Percentiles rank a stretch among this genome's conserved stretches.
Conservation (phyloP, 2,113 vertebrate genomes). For the Callaeas wilsoni region DNA sequence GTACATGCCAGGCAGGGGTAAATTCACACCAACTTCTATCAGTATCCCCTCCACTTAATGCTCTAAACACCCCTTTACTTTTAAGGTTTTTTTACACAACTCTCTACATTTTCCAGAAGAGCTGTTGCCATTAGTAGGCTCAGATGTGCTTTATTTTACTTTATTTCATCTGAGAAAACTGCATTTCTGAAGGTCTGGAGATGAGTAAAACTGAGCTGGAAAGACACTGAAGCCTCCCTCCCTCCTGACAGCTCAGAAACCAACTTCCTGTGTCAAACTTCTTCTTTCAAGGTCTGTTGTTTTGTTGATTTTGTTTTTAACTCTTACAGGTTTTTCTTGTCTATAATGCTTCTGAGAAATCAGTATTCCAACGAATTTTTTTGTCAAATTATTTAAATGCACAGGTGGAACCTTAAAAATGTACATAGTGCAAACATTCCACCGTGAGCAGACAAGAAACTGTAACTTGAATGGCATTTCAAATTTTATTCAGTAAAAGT, state of each 20-base stretch:
- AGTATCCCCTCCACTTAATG: background rate
- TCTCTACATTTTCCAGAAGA: background rate
- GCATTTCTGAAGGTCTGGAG: background rate
- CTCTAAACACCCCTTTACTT: background rate
- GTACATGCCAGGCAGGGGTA: background rate
- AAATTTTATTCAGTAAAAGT: background rate
- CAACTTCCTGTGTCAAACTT: constrained; percentile 51
- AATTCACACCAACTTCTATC: background rate
- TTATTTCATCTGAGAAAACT: background rate
- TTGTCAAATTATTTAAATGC: background rate
- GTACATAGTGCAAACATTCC: background rate
- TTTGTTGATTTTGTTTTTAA: background rate
- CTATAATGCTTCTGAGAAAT: background rate
- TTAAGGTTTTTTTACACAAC: fast-evolving
- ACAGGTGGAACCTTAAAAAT: background rate
- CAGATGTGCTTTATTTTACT: background rate
- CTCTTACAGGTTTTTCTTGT: background rate
- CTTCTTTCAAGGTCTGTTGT: constrained; percentile 44
- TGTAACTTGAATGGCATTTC: background rate
- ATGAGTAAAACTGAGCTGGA: background rate
- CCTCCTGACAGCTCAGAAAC: background rate
- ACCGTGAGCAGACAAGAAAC: fast-evolving
- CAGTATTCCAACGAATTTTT: background rate
- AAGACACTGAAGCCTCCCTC: background rate
- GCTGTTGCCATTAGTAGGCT: background rate